Conservation (phyloP, 2,797 vertebrate genomes). For the Rhynchotus rufescens region DNA sequence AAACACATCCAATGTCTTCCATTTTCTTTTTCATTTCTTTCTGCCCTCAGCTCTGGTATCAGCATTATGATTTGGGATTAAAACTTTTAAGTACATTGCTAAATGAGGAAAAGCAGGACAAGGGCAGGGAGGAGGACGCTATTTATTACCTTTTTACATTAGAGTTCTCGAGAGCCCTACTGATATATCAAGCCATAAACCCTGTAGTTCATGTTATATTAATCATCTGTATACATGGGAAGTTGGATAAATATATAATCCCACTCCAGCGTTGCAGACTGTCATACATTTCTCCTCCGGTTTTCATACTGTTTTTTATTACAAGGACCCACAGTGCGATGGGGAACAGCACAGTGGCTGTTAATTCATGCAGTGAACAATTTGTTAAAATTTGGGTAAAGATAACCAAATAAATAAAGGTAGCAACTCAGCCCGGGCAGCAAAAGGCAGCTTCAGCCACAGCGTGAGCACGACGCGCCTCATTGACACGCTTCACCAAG, state of each 20-base stretch:
- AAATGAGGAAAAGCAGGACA: constrained; percentile 64
- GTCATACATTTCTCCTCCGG: neutral
- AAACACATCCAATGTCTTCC: neutral
- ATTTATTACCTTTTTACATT: constrained; percentile 64
- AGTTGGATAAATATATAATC: constrained; percentile 62
- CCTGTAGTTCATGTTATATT: constrained; percentile 40
- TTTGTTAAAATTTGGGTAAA: neutral
- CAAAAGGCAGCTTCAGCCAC: neutral
- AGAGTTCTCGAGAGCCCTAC: constrained; percentile 54
- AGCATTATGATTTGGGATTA: constrained; percentile 45
- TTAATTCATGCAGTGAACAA: neutral
- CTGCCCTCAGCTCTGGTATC: neutral
- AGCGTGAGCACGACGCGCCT: neutral
- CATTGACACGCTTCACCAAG: neutral
- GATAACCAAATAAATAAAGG: neutral
- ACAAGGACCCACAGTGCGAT: neutral
- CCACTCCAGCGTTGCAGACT: constrained; percentile 46
- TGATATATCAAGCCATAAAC: constrained; percentile 54
- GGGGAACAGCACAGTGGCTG: neutral
- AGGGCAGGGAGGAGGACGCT: constrained; percentile 58
- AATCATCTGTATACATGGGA: constrained; percentile 54
- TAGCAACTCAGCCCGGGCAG: neutral
- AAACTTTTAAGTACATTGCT: constrained; percentile 35
- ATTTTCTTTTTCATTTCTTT: constrained; percentile 23
- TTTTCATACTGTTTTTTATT: neutral